Evolutionary conservation across 53 echinoderm and acorn worm species (phyloP).

Genomic region (Mesocentrotus franciscanus): DNA sequence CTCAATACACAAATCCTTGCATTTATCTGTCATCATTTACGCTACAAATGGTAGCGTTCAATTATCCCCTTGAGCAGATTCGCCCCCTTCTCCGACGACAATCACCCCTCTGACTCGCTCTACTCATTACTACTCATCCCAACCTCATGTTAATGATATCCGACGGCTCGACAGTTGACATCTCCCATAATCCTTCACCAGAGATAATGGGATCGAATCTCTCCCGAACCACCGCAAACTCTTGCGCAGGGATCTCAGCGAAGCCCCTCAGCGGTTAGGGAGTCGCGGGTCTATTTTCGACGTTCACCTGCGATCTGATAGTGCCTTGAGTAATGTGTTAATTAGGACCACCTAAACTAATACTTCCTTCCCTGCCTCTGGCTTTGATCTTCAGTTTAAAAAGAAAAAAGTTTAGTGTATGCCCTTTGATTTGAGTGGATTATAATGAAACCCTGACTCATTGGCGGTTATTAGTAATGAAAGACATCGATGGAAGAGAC

Average conservation of each 20-base stretch:
- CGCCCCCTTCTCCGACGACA: not conserved
- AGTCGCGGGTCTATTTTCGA: constrained; percentile 47
- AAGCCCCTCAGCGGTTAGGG: constrained; percentile 10
- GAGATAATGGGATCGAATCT: constrained; percentile 51
- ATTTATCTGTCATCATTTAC: constrained; percentile 40
- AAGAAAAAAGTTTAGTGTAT: constrained; percentile 11
- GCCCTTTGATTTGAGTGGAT: constrained; percentile 10
- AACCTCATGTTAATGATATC: constrained; percentile 29
- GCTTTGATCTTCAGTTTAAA: not conserved
- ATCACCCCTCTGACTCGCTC: not conserved
- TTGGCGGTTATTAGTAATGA: not conserved
- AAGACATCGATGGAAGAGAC: not conserved
- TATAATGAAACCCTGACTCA: constrained; percentile 42
- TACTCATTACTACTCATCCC: constrained; percentile 40
- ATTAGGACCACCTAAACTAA: constrained; percentile 56
- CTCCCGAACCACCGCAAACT: constrained; percentile 14
- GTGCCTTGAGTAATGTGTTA: constrained; percentile 58
- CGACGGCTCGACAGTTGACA: constrained; percentile 52
- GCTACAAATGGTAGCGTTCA: constrained; percentile 40
- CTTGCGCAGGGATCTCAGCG: not conserved
- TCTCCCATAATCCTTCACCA: constrained; percentile 46
- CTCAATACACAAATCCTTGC: constrained; percentile 8
- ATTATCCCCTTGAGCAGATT: constrained; percentile 17
- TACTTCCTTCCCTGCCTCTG: constrained; percentile 49
- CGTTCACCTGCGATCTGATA: constrained; percentile 50